Base-by-base conservation (phyloP, 2,888 invertebrate genomes). In the Cheilosia soror region DNA sequence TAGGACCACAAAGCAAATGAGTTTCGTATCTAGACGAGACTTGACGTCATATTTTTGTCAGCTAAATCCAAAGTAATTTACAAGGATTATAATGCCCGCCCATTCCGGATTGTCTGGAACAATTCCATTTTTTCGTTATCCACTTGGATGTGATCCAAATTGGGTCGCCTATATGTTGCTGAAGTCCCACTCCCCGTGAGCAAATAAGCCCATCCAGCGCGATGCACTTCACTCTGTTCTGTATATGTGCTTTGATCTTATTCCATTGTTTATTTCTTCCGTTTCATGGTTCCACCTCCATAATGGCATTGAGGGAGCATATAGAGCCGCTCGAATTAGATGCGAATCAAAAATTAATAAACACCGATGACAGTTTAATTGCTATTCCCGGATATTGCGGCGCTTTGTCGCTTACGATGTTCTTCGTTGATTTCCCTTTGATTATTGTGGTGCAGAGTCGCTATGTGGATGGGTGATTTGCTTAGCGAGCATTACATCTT, bases 281-380 rank as follows among this genome's bases (percentile, higher is more conserved):
- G 60, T 62, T 69, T 20, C 9, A 27, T 13, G 29, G 37, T 37
- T 37, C 37, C 37, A 7, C 11, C 55, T 20, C 49, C 29, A 53
- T 29, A 53, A 62, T 49, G 40, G 27, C 9, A 60, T 11, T n/a
- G 49, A 20, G 20, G 2, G 27, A 40, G 42, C 13, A 44, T 20
- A 53, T 20, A 53, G 37, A 73, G 60, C 25, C 7, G 47, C 37
- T 47, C 11, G 55, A 77, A 51, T 72, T 66, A 66, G 57, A 72
- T 42, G 66, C 49, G 57, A 78, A 83, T 83, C 72, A 73, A 73
- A 69, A 72, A 63, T 73, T 78, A 63, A 73, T 83, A 83, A 78
- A 69, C 68, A 73, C 66, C 62, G 68, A 63, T 73, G 73, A 83
- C 83, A 68, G 78, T 73, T 78, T 83, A 83, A 83, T 83, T 78